phyloP scores from a whole-genome alignment of 2,113 vertebrate species.

The Antechinus flavipes region DNA sequence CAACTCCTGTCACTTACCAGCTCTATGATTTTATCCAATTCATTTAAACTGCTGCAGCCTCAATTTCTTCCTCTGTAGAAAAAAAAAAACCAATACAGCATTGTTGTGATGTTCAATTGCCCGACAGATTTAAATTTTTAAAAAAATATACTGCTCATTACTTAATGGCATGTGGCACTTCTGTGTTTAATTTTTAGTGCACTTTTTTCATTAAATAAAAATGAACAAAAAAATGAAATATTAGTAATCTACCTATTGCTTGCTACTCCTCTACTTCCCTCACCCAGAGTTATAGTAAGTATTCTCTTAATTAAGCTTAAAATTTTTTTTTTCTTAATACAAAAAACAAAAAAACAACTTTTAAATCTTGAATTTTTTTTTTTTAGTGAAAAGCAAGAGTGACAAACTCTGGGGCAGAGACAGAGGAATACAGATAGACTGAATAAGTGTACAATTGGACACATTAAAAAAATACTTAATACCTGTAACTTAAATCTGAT shows the following conservation, averaged over 20 bases:
- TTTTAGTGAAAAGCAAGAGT: constrained; percentile 26
- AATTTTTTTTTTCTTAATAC: neutral
- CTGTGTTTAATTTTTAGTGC: constrained; percentile 28
- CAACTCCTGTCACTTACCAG: neutral
- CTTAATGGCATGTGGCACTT: neutral
- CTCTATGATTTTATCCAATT: neutral
- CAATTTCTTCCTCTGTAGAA: neutral
- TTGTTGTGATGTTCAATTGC: neutral
- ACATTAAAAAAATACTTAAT: neutral
- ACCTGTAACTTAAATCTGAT: neutral
- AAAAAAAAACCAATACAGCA: neutral
- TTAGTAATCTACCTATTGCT: neutral
- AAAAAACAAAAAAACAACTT: neutral
- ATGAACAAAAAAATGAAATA: neutral
- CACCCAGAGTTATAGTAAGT: neutral
- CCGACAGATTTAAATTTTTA: neutral
- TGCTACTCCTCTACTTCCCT: neutral
- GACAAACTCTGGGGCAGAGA: constrained; percentile 6
- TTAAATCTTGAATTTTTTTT: neutral
- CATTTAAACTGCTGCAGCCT: neutral
- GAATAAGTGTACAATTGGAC: constrained; percentile 12
- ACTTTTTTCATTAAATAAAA: neutral
- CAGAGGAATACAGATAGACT: constrained; percentile 7
- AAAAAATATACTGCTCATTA: neutral
- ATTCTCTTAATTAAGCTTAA: neutral